Evolutionary conservation across 64 coral and sea anemone species (phyloP).

Genomic region (Porites australiensis): DNA sequence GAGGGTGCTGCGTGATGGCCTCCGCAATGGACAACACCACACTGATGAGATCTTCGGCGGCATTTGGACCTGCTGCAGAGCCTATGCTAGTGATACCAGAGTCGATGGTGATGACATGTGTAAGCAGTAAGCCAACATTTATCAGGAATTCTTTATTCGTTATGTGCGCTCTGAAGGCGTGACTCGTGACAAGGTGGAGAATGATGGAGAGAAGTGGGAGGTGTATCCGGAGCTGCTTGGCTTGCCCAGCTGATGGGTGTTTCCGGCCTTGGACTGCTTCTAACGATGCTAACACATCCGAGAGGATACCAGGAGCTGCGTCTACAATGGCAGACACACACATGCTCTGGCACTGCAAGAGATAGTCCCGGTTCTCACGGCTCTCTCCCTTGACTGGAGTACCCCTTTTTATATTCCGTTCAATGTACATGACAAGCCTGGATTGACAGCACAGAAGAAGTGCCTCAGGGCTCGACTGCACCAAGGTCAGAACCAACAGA

Average conservation of each 20-base stretch:
- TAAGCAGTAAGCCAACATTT: slow-evolving; percentile 69
- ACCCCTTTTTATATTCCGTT: slow-evolving; percentile 76
- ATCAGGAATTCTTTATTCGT: slow-evolving; percentile 72
- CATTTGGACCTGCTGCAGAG: slow-evolving; percentile 80
- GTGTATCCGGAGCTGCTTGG: slow-evolving; percentile 84
- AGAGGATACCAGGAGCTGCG: slow-evolving; percentile 63
- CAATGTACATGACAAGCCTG: slow-evolving; percentile 86
- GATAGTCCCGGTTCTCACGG: slow-evolving; percentile 72
- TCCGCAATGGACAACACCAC: slow-evolving; percentile 95
- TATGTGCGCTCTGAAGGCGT: slow-evolving; percentile 79
- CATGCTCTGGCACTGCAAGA: slow-evolving; percentile 72
- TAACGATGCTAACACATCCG: slow-evolving; percentile 78
- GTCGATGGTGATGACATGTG: slow-evolving; percentile 86
- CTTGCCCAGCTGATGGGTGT: slow-evolving; percentile 91
- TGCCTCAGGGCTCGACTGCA: slow-evolving; percentile 71
- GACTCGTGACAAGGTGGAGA: slow-evolving; percentile 91
- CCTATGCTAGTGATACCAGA: slow-evolving; percentile 88
- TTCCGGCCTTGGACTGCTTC: slow-evolving; percentile 86
- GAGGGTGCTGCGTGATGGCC: slow-evolving; percentile 94
- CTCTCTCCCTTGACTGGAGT: slow-evolving; percentile 85
- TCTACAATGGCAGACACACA: slow-evolving; percentile 76
- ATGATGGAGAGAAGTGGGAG: slow-evolving; percentile 87
- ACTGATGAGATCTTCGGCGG: slow-evolving; percentile 79
- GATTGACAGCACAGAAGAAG: slow-evolving; percentile 86
- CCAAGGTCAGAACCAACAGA: slow-evolving; percentile 68